These are phyloP conservation scores for Rhagonycha fulva DNA, from an alignment of 2,888 invertebrate species.

Conservation along the genomic window DNA sequence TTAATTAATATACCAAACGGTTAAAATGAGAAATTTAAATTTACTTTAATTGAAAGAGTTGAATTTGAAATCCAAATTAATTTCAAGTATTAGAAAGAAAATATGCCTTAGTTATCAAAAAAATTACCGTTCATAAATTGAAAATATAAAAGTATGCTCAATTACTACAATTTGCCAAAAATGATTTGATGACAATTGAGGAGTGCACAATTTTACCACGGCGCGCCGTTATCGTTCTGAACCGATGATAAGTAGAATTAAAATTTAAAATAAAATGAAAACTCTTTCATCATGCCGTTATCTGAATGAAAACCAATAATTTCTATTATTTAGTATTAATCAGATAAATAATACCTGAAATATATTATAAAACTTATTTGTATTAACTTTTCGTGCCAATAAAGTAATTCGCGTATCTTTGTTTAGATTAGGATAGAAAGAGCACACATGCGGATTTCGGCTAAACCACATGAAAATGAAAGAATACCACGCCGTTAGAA, in stretches of 20 bases:
- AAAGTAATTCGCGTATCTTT: background rate
- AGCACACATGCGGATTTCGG: background rate
- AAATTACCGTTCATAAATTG: background rate
- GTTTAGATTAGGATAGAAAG: background rate
- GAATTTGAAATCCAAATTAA: background rate
- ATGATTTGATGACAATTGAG: background rate
- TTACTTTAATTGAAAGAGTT: background rate
- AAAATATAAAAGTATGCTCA: background rate
- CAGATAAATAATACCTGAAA: too few relatives aligned
- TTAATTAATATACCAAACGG: too few relatives aligned
- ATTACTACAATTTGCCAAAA: background rate
- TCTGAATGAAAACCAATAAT: too few relatives aligned
- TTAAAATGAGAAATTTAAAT: too few relatives aligned
- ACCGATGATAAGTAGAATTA: background rate
- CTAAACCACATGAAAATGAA: background rate
- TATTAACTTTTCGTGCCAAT: background rate
- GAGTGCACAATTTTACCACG: background rate
- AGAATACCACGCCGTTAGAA: background rate
- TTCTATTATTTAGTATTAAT: too few relatives aligned
- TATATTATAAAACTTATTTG: background rate
- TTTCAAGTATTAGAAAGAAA: background rate
- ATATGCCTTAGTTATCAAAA: background rate
- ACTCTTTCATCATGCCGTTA: background rate
- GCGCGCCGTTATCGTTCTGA: background rate
- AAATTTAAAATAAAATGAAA: background rate